These are phyloP conservation scores for Nerophis lumbriciformis DNA, from an alignment of 2,113 vertebrate genomes.

Conservation along the genomic window DNA sequence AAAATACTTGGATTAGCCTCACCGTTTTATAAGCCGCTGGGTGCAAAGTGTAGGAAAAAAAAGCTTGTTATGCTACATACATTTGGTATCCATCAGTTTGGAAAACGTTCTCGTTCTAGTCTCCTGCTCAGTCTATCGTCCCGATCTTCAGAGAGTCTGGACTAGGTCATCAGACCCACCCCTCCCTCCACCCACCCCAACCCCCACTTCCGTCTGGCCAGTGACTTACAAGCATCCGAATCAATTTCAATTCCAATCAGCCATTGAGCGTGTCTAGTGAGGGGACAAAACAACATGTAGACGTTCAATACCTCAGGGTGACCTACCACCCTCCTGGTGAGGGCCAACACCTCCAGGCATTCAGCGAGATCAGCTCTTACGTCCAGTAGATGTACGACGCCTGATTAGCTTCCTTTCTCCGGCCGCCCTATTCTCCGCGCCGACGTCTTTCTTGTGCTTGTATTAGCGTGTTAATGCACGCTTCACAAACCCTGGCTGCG, in stretches of 20 bases:
- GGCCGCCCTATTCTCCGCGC: constrained; percentile 12
- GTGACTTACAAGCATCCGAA: constrained; percentile 56
- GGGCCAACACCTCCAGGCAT: constrained; percentile 49
- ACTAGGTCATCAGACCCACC: constrained; percentile 21
- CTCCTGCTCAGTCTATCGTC: constrained; percentile 3
- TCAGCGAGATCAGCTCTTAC: constrained; percentile 55
- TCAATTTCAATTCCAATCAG: constrained; percentile 71
- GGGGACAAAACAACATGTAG: constrained; percentile 58
- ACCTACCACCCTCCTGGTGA: constrained; percentile 40
- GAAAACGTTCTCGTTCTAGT: too few relatives aligned
- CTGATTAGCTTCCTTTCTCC: constrained; percentile 53
- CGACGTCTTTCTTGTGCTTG: constrained; percentile 3
- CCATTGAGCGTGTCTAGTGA: constrained; percentile 55
- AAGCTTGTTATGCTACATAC: too few relatives aligned
- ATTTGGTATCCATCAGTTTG: neutral
- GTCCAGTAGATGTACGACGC: constrained; percentile 64
- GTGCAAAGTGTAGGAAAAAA: too few relatives aligned
- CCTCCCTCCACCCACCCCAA: neutral
- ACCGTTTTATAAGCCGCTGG: too few relatives aligned
- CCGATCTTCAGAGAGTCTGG: constrained; percentile 6
- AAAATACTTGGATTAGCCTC: too few relatives aligned
- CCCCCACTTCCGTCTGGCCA: constrained; percentile 20
- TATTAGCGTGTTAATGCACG: constrained; percentile 17
- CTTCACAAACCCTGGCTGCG: constrained; percentile 37
- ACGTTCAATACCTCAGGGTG: constrained; percentile 54